Conservation (phyloP, 2,113 vertebrate species). For the Pycnonotus jocosus region DNA sequence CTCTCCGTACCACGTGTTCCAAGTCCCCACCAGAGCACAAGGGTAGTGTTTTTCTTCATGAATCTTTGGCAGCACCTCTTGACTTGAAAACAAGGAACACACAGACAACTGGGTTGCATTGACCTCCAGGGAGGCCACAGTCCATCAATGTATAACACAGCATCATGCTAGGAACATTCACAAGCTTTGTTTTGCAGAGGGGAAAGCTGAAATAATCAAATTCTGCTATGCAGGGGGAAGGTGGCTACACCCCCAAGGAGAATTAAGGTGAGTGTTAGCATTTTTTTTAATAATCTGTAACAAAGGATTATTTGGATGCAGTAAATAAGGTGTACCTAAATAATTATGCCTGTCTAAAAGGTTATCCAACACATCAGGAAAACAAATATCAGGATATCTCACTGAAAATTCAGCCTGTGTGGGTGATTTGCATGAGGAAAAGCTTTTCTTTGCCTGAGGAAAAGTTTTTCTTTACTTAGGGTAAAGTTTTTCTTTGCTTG, state of each 20-base stretch:
- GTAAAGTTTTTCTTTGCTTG: neutral
- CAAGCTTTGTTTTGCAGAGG: slow-evolving; percentile 20
- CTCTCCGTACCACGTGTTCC: slow-evolving; percentile 99
- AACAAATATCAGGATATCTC: neutral
- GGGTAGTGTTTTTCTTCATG: slow-evolving; percentile 88
- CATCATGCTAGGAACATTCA: slow-evolving; percentile 48
- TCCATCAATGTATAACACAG: slow-evolving; percentile 42
- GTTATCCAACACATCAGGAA: neutral
- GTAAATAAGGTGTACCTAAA: neutral
- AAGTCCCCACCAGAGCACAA: slow-evolving; percentile 95
- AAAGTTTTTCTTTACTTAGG: neutral
- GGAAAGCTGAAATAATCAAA: slow-evolving; percentile 11
- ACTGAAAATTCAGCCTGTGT: neutral
- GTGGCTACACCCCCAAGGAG: neutral
- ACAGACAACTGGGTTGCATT: slow-evolving; percentile 52
- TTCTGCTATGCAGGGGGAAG: neutral
- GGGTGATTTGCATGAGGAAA: neutral
- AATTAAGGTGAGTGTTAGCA: neutral
- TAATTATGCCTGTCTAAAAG: neutral
- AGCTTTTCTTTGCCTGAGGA: neutral
- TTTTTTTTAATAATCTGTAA: neutral
- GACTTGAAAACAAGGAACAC: slow-evolving; percentile 80
- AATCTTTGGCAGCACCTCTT: slow-evolving; percentile 88
- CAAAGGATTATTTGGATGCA: neutral
- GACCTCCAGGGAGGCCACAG: slow-evolving; percentile 46